Base-by-base conservation (phyloP, 2,888 invertebrate species). In the Orchestes rusci region DNA sequence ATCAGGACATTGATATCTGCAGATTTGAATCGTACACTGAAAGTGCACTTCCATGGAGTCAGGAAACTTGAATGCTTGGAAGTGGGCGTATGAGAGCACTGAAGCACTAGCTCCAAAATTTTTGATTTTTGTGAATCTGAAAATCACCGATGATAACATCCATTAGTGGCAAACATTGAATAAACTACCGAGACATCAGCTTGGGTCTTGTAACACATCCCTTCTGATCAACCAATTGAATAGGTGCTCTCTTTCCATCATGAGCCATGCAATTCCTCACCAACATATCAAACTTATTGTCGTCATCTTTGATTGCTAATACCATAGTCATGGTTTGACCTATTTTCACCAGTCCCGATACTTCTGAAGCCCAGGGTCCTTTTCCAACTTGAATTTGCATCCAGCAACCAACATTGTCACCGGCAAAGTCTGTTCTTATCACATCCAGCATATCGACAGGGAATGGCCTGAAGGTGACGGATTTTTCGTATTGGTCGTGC, bases 251-350 rank as follows among this genome's bases (percentile, higher is more conserved):
- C 70, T 91, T 91, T 46, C 93, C 93, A 61, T 94, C 93, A 65
- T 93, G 92, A 4, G 93, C 93, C 68, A 93, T 88, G 64, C 93
- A 94, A 61, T 93, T 93, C 44, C 93, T 74, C 4, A 94, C 92
- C 55, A 93, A 70, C 93, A 94, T 93, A 68, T 94, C 93, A 65
- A 93, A 93, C 65, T 93, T 93, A 41, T 89, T 84, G 61, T 93
- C 93, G 58, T 93, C 92, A 56, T 93, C 93, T 67, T 93, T 93
- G 59, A 93, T 93, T 27, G 93, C 93, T 48, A 93, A 69, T 2
- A 93, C 93, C 92, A 93, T 93, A 10, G 93, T 94, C 92, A 94
- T 92, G 0, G 93, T 93, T 66, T 93, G 93, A 1, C 93, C 93
- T 43, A 93, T 93, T 70, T 93, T 93, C 0, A 93, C 93, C 36